Evolutionary conservation across 2,113 vertebrate genomes (phyloP).

Genomic region (Natator depressus): DNA sequence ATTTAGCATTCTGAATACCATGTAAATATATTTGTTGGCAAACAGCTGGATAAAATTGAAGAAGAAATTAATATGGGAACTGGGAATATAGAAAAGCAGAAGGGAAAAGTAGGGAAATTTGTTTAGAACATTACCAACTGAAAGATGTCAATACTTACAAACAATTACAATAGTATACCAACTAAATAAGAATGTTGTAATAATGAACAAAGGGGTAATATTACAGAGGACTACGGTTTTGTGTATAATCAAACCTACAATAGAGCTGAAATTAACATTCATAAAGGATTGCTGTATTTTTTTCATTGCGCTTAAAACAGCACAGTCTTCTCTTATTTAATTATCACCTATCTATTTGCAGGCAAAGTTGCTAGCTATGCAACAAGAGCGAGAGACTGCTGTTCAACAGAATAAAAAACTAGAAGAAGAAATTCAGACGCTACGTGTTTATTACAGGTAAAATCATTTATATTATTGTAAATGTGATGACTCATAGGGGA

Average conservation of each 20-base stretch:
- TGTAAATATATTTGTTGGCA: background rate
- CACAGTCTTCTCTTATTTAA: background rate
- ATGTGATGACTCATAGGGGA: slow-evolving; percentile 48
- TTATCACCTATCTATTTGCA: slow-evolving; percentile 43
- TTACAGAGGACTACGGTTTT: background rate
- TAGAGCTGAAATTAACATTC: background rate
- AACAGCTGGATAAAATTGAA: background rate
- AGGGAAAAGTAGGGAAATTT: background rate
- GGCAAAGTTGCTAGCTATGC: slow-evolving; percentile 79
- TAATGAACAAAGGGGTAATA: background rate
- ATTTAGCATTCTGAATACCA: background rate
- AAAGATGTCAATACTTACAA: background rate
- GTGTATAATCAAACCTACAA: background rate
- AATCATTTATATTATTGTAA: slow-evolving; percentile 49
- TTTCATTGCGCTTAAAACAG: background rate
- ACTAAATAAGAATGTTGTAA: background rate
- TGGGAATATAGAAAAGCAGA: no score
- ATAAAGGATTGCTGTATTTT: background rate
- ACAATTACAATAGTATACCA: background rate
- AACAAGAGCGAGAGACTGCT: slow-evolving; percentile 80
- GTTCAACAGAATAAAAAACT: slow-evolving; percentile 79
- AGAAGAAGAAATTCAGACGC: slow-evolving; percentile 83
- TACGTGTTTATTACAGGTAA: slow-evolving; percentile 87
- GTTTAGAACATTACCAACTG: background rate
- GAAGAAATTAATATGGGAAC: background rate